Conservation (phyloP, 1,140 invertebrate genomes). For the Meloidogyne hapla region DNA sequence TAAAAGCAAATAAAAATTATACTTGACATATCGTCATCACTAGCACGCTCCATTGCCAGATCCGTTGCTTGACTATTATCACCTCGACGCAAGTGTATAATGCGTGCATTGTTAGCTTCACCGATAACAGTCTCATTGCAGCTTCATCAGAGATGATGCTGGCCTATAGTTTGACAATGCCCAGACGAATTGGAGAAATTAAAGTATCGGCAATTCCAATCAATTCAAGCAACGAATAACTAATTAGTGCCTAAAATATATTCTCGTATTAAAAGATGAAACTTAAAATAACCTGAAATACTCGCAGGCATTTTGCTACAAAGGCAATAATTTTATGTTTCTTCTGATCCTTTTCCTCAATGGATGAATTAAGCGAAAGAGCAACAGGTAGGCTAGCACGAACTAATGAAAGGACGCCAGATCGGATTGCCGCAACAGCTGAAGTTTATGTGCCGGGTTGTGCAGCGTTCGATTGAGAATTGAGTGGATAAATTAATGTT, state of each 20-base stretch:
- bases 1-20: background rate
- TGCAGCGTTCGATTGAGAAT: too few species aligned
- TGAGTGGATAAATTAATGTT: too few species aligned
- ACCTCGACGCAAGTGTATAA: slow-evolving; percentile 2
- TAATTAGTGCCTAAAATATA: too few species aligned
- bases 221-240: too few species aligned
- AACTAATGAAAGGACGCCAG: slow-evolving; percentile 49
- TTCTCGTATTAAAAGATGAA: too few species aligned
- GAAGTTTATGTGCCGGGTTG: slow-evolving; percentile 35
- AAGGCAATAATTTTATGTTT: slow-evolving; percentile 68
- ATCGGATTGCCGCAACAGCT: slow-evolving; percentile 21
- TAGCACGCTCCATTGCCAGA: background rate
- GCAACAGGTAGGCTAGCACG: too few species aligned
- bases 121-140: slow-evolving; percentile 31
- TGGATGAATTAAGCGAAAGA: too few species aligned
- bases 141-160: slow-evolving; percentile 66
- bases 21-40: slow-evolving; percentile 26
- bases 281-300: too few species aligned
- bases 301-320: slow-evolving; percentile 78
- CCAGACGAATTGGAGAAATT: too few species aligned
- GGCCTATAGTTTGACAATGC: too few species aligned
- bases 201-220: too few species aligned
- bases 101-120: slow-evolving; percentile 32
- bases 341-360: slow-evolving; percentile 40
- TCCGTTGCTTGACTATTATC: background rate